phyloP scores from a whole-genome alignment of 2,888 invertebrate genomes.

The Drosophila parthenogenetica region DNA sequence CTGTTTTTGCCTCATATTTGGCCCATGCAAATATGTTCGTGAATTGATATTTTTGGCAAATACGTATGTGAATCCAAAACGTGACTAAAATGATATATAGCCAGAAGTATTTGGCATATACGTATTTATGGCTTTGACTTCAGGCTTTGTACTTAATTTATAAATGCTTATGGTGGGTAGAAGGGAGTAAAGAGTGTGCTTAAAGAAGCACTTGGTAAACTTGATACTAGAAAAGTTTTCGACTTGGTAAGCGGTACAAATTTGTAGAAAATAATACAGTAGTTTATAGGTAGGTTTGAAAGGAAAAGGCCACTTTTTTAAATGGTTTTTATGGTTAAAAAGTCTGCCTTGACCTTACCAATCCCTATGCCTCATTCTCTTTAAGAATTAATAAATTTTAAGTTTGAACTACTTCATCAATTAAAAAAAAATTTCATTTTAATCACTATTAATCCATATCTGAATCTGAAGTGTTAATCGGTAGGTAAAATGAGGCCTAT shows the following conservation, averaged over 20 bases:
- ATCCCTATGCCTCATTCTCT: no score
- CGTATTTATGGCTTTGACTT: background rate
- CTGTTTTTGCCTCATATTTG: constrained; percentile 47
- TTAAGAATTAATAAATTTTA: no score
- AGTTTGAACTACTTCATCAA: no score
- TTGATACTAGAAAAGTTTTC: background rate
- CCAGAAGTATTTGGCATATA: background rate
- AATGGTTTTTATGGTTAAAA: no score
- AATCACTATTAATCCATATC: no score
- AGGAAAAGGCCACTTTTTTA: no score
- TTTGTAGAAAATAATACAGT: background rate
- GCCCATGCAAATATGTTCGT: constrained; percentile 70
- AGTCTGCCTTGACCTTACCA: no score
- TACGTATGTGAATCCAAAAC: constrained; percentile 46
- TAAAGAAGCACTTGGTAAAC: background rate
- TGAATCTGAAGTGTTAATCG: no score
- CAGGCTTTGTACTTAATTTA: constrained; percentile 22
- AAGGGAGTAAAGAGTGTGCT: background rate
- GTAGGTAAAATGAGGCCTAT: no score
- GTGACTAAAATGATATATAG: constrained; percentile 52
- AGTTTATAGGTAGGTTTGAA: no score
- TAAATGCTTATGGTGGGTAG: background rate
- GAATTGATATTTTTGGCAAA: constrained; percentile 74
- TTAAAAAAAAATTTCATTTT: no score
- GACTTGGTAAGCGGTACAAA: background rate